These are phyloP conservation scores for Elanoides forficatus DNA, from an alignment of 2,113 vertebrate species.

Conservation along the genomic window DNA sequence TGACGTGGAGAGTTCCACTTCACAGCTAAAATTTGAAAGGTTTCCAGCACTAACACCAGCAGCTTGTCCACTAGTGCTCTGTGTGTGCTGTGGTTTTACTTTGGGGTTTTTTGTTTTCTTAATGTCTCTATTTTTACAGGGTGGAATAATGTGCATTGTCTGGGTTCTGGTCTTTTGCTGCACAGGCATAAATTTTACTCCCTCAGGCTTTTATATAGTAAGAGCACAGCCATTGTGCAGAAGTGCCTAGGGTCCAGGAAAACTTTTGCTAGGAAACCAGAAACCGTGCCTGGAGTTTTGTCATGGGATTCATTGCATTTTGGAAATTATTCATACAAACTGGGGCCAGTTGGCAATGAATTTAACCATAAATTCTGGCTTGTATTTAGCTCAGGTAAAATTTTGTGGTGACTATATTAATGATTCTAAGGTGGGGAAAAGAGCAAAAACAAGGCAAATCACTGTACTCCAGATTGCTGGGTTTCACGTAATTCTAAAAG, in stretches of 20 bases:
- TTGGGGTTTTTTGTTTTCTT: not conserved
- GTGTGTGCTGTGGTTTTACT: not conserved
- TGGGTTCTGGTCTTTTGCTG: not conserved
- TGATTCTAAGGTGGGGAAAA: not conserved
- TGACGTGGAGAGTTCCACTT: not conserved
- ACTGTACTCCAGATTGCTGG: not conserved
- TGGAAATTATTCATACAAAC: not conserved
- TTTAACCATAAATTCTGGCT: not conserved
- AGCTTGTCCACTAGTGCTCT: not conserved
- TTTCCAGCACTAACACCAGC: slow-evolving; percentile 10
- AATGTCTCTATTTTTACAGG: not conserved
- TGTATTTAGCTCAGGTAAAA: not conserved
- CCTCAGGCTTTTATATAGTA: not conserved
- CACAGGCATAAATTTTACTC: not conserved
- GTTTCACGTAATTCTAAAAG: not conserved
- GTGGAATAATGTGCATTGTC: not conserved
- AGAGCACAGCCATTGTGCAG: not conserved
- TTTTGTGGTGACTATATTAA: not conserved
- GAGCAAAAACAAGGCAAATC: not conserved
- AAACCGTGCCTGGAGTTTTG: not conserved
- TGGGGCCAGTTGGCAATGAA: not conserved
- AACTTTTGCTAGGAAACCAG: slow-evolving; percentile 29
- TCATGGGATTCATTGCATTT: not conserved
- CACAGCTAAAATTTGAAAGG: not conserved
- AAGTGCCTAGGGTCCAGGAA: not conserved